Evolutionary conservation across 2,113 vertebrate genomes (phyloP).

Genomic region (Cariama cristata): DNA sequence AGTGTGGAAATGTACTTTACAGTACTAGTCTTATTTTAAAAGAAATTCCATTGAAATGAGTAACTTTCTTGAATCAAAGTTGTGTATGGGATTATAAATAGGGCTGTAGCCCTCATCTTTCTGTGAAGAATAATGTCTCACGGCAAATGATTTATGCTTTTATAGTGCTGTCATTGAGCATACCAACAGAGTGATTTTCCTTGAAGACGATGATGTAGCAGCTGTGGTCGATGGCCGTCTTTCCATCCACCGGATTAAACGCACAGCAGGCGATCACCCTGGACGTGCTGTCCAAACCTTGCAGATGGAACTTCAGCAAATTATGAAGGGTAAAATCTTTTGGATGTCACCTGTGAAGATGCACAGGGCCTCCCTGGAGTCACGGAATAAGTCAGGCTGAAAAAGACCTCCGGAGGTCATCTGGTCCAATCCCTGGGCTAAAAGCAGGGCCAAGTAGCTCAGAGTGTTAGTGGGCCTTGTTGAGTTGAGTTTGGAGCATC

Average conservation of each 20-base stretch:
- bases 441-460: neutral
- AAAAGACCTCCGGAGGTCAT: neutral
- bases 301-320: slow-evolving; percentile 98
- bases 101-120: neutral
- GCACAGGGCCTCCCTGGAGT: neutral
- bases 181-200: slow-evolving; percentile 96
- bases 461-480: too few relatives aligned
- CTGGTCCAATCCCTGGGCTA: neutral
- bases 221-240: slow-evolving; percentile 91
- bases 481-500: fast-evolving
- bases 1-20: neutral
- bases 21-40: neutral
- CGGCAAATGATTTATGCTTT: neutral
- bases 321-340: slow-evolving; percentile 91
- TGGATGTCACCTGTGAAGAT: neutral
- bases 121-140: neutral
- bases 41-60: neutral
- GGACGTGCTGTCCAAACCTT: slow-evolving; percentile 94
- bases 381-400: neutral
- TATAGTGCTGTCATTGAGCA: slow-evolving; percentile 94
- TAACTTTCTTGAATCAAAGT: neutral
- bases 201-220: slow-evolving; percentile 96
- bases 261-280: slow-evolving; percentile 89
- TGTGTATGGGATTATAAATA: neutral
- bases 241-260: slow-evolving; percentile 96